Conservation (phyloP, 2,113 vertebrate species). For the Scatophagus argus region DNA sequence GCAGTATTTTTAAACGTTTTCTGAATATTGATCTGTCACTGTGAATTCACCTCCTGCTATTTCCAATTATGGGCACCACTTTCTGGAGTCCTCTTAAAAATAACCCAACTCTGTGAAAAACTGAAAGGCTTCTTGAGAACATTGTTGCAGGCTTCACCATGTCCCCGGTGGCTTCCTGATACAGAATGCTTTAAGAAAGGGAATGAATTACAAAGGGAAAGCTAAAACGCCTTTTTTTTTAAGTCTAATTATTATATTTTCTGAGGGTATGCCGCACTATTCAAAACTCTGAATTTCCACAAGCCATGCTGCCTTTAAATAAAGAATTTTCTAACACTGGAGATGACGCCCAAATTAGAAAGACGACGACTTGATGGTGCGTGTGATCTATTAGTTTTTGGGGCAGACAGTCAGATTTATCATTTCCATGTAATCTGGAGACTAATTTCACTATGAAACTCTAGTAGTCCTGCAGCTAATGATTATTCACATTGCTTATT, state of each 20-base stretch:
- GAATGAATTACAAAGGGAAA: conserved; percentile 51
- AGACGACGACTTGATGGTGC: not conserved
- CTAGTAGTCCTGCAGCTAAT: no score
- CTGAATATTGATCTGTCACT: conserved; percentile 67
- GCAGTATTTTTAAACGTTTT: conserved; percentile 53
- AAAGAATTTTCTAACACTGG: conserved; percentile 3
- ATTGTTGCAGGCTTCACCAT: conserved; percentile 49
- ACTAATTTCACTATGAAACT: not conserved
- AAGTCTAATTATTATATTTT: conserved; percentile 40
- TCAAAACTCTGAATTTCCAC: conserved; percentile 12
- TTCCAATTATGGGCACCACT: conserved; percentile 67
- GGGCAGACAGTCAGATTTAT: not conserved
- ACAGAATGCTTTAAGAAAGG: conserved; percentile 38
- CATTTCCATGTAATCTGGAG: not conserved
- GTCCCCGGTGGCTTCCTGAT: conserved; percentile 54
- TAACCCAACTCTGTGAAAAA: conserved; percentile 51
- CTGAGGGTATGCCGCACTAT: not conserved
- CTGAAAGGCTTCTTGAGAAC: conserved; percentile 54
- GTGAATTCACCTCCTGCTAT: conserved; percentile 66
- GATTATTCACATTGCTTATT: no score
- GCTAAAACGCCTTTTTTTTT: conserved; percentile 31
- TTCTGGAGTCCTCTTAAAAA: conserved; percentile 64
- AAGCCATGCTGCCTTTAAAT: conserved; percentile 1
- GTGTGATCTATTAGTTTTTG: conserved; percentile 1
- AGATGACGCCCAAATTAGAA: conserved; percentile 16